Conservation (phyloP, 2,113 vertebrate genomes). For the Corapipo altera region DNA sequence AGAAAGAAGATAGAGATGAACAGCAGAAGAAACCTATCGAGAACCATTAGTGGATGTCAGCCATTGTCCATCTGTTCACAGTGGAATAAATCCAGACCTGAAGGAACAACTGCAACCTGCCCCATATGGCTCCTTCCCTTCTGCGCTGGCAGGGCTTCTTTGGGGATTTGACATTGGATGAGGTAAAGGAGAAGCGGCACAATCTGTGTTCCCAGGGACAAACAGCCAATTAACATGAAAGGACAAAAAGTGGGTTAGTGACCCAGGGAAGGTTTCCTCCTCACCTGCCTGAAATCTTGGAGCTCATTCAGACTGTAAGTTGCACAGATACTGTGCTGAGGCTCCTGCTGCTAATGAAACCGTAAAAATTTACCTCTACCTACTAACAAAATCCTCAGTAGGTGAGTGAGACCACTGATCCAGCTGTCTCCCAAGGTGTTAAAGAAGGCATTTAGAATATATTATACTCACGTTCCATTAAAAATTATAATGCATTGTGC, state of each 20-base stretch:
- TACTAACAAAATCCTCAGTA: neutral
- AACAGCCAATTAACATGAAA: neutral
- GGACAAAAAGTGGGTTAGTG: conserved; percentile 40
- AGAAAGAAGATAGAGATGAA: conserved; percentile 23
- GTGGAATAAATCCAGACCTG: conserved; percentile 66
- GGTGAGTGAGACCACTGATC: neutral
- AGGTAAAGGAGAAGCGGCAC: conserved; percentile 13
- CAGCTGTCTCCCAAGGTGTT: neutral
- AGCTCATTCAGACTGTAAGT: neutral
- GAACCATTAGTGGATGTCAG: conserved; percentile 55
- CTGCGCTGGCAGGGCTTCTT: conserved; percentile 27
- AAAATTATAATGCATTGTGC: neutral
- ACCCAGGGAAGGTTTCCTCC: neutral
- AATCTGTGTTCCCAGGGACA: conserved; percentile 30
- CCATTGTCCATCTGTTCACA: conserved; percentile 66
- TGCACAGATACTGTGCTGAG: neutral
- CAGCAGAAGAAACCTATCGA: conserved; percentile 37
- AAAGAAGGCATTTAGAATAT: neutral
- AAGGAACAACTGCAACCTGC: conserved; percentile 62
- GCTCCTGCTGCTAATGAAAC: neutral
- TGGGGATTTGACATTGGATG: conserved; percentile 49
- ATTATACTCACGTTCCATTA: neutral
- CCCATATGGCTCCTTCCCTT: conserved; percentile 42
- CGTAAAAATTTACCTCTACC: neutral
- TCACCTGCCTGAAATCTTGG: neutral